These are phyloP conservation scores for Chloroceryle aenea DNA, from an alignment of 2,113 vertebrate species.

Conservation along the genomic window DNA sequence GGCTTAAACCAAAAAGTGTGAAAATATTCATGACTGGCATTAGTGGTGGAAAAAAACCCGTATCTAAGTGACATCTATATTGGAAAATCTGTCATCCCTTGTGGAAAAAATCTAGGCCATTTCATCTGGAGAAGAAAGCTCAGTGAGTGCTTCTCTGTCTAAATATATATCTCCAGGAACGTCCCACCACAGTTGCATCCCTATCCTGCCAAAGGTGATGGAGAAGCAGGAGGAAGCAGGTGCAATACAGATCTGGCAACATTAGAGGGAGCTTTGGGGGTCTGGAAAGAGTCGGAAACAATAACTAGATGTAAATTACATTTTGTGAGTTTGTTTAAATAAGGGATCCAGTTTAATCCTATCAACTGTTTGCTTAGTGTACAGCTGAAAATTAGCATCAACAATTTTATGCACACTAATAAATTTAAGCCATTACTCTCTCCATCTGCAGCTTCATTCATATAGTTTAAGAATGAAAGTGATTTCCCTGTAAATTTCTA, in stretches of 20 bases:
- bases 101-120: not conserved
- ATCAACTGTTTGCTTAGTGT: constrained; percentile 45
- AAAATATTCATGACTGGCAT: not conserved
- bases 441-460: constrained; percentile 70
- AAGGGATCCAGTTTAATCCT: constrained; percentile 60
- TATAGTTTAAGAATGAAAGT: constrained; percentile 59
- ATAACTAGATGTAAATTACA: constrained; percentile 59
- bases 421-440: constrained; percentile 71
- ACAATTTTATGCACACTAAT: constrained; percentile 66
- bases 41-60: rapidly evolving
- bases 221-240: not conserved
- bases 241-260: constrained; percentile 41
- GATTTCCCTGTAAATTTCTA: constrained; percentile 57
- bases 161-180: not conserved
- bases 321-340: constrained; percentile 61
- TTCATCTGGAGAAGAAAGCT: not conserved
- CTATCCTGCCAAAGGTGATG: not conserved
- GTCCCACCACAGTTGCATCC: not conserved
- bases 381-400: constrained; percentile 69
- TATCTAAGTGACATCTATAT: not conserved
- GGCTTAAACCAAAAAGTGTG: not conserved
- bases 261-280: constrained; percentile 66
- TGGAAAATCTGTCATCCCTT: not conserved
- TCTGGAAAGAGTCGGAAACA: constrained; percentile 8
- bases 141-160: not conserved